Conservation (phyloP, 2,113 vertebrate genomes). For the Spizaetus ornatus region DNA sequence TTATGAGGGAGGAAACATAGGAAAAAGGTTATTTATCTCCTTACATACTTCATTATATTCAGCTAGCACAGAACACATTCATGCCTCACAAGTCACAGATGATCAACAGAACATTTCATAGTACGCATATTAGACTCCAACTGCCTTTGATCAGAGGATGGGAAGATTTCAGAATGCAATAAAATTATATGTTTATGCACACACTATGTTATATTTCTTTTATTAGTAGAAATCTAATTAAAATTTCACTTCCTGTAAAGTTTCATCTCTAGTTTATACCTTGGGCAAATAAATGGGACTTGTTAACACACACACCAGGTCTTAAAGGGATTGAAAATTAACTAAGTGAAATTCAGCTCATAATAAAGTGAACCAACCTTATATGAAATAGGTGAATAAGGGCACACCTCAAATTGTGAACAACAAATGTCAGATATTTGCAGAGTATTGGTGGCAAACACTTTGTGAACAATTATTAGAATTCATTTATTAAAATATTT, state of each 20-base stretch:
- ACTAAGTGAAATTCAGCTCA: background rate
- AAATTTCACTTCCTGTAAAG: background rate
- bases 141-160: background rate
- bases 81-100: background rate
- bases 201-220: background rate
- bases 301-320: background rate
- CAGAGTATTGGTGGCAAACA: background rate
- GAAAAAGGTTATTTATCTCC: background rate
- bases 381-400: background rate
- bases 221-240: background rate
- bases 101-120: background rate
- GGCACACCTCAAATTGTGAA: background rate
- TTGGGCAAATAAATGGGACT: background rate
- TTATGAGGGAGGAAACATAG: background rate
- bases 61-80: background rate
- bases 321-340: background rate
- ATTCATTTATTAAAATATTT: background rate
- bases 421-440: background rate
- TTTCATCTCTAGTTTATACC: background rate
- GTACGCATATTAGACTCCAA: background rate
- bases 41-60: background rate
- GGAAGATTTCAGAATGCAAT: background rate
- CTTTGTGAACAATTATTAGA: background rate
- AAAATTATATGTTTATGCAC: background rate
- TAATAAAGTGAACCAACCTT: background rate